phyloP scores from a whole-genome alignment of 2,888 invertebrate species.

The Macroteleia sp. region DNA sequence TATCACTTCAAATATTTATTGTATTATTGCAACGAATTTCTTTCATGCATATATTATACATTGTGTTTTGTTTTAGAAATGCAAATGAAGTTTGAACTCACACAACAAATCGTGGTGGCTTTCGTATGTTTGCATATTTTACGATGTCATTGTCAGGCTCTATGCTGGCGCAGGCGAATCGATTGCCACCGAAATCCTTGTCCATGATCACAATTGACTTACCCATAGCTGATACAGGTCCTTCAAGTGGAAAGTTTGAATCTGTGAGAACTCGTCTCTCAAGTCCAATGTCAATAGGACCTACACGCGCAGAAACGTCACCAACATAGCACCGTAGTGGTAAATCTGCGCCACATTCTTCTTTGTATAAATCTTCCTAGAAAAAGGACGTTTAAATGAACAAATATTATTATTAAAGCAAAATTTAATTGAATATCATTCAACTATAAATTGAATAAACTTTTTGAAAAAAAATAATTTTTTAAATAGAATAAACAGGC shows the following conservation, averaged over 20 bases:
- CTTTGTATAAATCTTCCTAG: slow-evolving; percentile 92
- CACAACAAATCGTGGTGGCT: slow-evolving; percentile 94
- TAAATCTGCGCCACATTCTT: slow-evolving; percentile 94
- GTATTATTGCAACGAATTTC: too few relatives aligned
- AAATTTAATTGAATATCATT: too few relatives aligned
- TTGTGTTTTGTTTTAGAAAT: too few relatives aligned
- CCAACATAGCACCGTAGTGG: slow-evolving; percentile 96
- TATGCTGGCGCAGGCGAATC: slow-evolving; percentile 96
- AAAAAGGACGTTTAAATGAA: too few relatives aligned
- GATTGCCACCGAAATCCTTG: slow-evolving; percentile 88
- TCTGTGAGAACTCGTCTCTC: slow-evolving; percentile 92
- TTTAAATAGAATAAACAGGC: too few relatives aligned
- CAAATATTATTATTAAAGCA: too few relatives aligned
- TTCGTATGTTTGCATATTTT: slow-evolving; percentile 94
- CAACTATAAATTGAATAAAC: too few relatives aligned
- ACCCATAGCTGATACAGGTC: slow-evolving; percentile 90
- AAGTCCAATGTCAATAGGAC: slow-evolving; percentile 92
- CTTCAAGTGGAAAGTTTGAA: slow-evolving; percentile 94
- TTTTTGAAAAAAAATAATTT: too few relatives aligned
- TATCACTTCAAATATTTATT: too few relatives aligned
- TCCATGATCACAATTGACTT: slow-evolving; percentile 93
- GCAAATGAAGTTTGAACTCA: too few relatives aligned
- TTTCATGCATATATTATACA: too few relatives aligned
- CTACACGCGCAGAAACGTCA: slow-evolving; percentile 93
- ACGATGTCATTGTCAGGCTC: slow-evolving; percentile 95